Evolutionary conservation across 2,797 vertebrate species (phyloP).

Genomic region (Pipistrellus pygmaeus): DNA sequence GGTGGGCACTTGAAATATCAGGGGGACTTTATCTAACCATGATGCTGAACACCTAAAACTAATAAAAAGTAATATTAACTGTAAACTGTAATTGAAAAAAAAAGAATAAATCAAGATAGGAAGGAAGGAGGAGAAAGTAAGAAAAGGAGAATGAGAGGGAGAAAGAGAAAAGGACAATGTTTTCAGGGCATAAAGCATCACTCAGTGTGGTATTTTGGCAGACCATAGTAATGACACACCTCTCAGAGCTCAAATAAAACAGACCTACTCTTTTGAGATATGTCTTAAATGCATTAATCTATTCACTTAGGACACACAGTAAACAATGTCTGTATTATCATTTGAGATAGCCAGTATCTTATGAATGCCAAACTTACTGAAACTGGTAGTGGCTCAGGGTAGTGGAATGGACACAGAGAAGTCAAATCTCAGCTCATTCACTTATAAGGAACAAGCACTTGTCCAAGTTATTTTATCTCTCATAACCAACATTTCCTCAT

Average conservation of each 20-base stretch:
- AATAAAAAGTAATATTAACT: neutral
- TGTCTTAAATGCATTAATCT: neutral
- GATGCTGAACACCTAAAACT: neutral
- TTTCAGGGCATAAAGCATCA: neutral
- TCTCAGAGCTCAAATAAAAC: neutral
- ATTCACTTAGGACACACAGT: neutral
- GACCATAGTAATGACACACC: neutral
- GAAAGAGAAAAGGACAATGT: neutral
- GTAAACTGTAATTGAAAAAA: neutral
- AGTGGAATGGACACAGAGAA: neutral
- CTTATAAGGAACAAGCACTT: too few species aligned
- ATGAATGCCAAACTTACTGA: neutral
- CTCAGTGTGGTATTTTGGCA: neutral
- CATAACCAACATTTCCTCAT: neutral
- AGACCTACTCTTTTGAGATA: neutral
- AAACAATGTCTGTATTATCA: neutral
- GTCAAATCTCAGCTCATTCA: neutral
- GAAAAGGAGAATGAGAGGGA: neutral
- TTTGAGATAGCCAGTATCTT: neutral
- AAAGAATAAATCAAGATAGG: neutral
- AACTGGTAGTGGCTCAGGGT: neutral
- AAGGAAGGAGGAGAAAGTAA: neutral
- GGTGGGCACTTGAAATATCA: neutral
- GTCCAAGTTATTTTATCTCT: neutral
- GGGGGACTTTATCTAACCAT: neutral